A percentile compares a stretch with the other conserved stretches of the same genome.
Evolutionary conservation across 1,140 invertebrate species (phyloP).

Genomic region (Anastrepha obliqua): DNA sequence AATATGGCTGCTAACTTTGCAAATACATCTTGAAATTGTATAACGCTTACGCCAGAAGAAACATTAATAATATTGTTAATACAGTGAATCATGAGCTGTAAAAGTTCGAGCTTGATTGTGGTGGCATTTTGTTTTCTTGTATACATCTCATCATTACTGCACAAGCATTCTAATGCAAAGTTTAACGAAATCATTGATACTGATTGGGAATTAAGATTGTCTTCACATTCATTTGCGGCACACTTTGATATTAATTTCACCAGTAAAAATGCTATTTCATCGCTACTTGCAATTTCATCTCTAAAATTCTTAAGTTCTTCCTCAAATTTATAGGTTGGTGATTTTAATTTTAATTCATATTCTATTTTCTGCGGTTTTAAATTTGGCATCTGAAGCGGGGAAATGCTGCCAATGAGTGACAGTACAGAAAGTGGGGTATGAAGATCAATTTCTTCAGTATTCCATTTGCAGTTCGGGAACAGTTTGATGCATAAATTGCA

Average conservation of each 20-base stretch:
- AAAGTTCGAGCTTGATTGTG: slow-evolving; percentile 67
- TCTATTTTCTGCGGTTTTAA: not conserved
- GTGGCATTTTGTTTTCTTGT: slow-evolving; percentile 59
- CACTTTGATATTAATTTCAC: slow-evolving; percentile 67
- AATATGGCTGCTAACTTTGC: slow-evolving; percentile 35
- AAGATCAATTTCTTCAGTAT: slow-evolving; percentile 58
- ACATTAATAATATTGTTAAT: slow-evolving; percentile 67
- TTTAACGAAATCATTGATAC: slow-evolving; percentile 67
- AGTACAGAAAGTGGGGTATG: slow-evolving; percentile 43
- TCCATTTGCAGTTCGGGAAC: slow-evolving; percentile 71
- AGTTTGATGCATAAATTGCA: slow-evolving; percentile 71
- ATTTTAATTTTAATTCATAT: not conserved
- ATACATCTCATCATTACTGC: slow-evolving; percentile 57
- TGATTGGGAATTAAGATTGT: slow-evolving; percentile 58
- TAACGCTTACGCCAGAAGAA: slow-evolving; percentile 56
- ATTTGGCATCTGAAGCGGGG: not conserved
- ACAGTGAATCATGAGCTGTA: slow-evolving; percentile 66
- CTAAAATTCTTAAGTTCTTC: slow-evolving; percentile 61
- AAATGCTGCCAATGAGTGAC: not conserved
- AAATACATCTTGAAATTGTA: slow-evolving; percentile 60
- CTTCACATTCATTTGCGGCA: slow-evolving; percentile 62
- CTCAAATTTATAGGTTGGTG: not conserved
- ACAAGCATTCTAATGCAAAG: slow-evolving; percentile 67
- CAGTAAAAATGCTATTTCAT: slow-evolving; percentile 67
- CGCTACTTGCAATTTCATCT: slow-evolving; percentile 62